Evolutionary conservation across 2,113 vertebrate genomes (phyloP).

Genomic region (Leucoraja erinaceus): DNA sequence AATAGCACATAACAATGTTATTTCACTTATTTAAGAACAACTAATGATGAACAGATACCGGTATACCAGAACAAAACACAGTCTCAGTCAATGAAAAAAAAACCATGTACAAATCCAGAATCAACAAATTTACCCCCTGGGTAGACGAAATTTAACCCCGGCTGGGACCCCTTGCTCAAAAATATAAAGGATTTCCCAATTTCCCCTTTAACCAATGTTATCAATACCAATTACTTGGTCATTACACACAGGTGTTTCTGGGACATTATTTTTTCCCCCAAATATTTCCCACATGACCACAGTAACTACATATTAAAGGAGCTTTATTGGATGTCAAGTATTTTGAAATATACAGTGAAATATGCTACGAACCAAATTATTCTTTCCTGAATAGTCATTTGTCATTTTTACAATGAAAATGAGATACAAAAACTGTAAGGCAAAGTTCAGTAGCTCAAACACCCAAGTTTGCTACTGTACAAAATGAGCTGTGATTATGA

Average conservation of each 20-base stretch:
- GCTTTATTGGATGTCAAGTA: not conserved
- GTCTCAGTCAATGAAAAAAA: too few species aligned
- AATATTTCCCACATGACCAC: not conserved
- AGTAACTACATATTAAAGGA: not conserved
- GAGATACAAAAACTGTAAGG: not conserved
- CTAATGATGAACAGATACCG: too few species aligned
- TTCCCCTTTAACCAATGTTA: not conserved
- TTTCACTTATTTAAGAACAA: too few species aligned
- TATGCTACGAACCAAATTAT: too few species aligned
- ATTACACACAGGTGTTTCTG: not conserved
- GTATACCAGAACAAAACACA: too few species aligned
- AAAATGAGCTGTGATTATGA: too few species aligned
- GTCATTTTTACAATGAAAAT: not conserved
- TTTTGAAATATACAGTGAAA: not conserved
- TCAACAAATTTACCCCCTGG: too few species aligned
- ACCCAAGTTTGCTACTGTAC: not conserved
- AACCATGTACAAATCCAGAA: too few species aligned
- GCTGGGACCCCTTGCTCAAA: too few species aligned
- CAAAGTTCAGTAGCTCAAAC: not conserved
- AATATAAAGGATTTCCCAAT: not conserved
- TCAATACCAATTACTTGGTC: not conserved
- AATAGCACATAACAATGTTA: too few species aligned
- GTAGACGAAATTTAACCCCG: too few species aligned
- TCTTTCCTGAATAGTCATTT: not conserved
- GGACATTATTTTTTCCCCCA: not conserved